Conservation (phyloP, 2,888 invertebrate genomes). For the Hemicrepidius hirtus region DNA sequence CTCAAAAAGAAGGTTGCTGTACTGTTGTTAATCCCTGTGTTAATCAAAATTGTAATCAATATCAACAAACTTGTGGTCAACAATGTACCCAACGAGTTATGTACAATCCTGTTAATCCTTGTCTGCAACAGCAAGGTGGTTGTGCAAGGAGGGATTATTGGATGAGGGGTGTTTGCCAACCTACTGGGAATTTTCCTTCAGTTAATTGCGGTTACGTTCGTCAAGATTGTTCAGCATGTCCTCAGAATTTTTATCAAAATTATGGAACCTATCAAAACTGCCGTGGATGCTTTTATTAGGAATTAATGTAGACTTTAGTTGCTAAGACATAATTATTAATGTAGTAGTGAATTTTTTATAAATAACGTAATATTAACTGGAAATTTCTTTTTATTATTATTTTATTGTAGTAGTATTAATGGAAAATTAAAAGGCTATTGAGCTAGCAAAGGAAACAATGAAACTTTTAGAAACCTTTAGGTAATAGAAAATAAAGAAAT, state of each 20-base stretch:
- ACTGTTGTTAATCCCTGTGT: not conserved
- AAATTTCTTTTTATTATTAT: too few species aligned
- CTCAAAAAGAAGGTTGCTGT: not conserved
- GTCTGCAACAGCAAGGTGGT: not conserved
- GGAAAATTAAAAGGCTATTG: too few species aligned
- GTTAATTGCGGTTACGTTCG: not conserved
- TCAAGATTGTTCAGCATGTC: not conserved
- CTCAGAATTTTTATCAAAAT: not conserved
- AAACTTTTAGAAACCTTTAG: too few species aligned
- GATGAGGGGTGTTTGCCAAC: not conserved
- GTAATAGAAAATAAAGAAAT: too few species aligned
- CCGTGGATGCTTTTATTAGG: not conserved
- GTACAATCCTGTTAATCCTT: not conserved
- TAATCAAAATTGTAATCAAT: not conserved
- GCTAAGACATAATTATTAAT: too few species aligned
- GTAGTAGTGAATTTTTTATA: too few species aligned
- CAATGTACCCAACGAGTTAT: not conserved
- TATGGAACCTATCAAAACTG: not conserved
- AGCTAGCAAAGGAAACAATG: too few species aligned
- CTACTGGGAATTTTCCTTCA: not conserved
- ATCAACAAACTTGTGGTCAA: not conserved
- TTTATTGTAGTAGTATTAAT: too few species aligned
- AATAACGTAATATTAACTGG: too few species aligned
- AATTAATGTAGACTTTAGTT: too few species aligned
- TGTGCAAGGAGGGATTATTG: not conserved